Percentiles rank a stretch among this genome's conserved stretches.
Evolutionary conservation across 2,888 invertebrate genomes (phyloP).

Genomic region (Hirtodrosophila alboralis): DNA sequence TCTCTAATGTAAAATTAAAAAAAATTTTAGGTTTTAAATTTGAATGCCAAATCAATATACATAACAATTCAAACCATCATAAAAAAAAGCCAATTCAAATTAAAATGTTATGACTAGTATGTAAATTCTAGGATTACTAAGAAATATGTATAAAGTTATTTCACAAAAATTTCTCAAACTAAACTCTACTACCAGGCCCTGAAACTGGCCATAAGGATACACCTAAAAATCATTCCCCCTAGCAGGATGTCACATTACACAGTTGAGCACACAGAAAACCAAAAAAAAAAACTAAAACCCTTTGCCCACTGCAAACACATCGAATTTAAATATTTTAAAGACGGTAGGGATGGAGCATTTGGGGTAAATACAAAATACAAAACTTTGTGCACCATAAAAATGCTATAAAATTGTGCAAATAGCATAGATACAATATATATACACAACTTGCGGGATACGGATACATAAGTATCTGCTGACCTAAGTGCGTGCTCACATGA

Average conservation of each 20-base stretch:
- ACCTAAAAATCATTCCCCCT: conserved; percentile 7
- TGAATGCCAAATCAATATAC: too few relatives aligned
- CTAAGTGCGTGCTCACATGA: conserved; percentile 69
- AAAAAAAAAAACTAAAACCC: conserved; percentile 17
- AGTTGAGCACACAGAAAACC: conserved; percentile 50
- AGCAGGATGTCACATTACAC: conserved; percentile 48
- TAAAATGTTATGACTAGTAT: too few relatives aligned
- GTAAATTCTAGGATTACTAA: too few relatives aligned
- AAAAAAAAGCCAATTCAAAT: too few relatives aligned
- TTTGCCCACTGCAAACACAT: conserved; percentile 37
- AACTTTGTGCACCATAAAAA: conserved; percentile 70
- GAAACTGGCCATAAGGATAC: background rate
- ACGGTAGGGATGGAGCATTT: conserved; percentile 1
- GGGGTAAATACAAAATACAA: conserved; percentile 20
- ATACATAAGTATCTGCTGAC: conserved; percentile 64
- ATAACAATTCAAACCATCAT: too few relatives aligned
- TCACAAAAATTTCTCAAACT: too few relatives aligned
- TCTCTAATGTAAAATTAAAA: too few relatives aligned
- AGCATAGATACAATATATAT: conserved; percentile 57
- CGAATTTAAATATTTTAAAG: conserved; percentile 74
- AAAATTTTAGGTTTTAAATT: too few relatives aligned
- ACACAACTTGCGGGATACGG: conserved; percentile 26
- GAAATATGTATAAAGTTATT: too few relatives aligned
- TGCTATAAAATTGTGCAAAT: conserved; percentile 75
- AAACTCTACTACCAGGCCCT: conserved; percentile 21